These are phyloP conservation scores for Lepidothrix coronata DNA, from an alignment of 2,113 vertebrate genomes.

Conservation along the genomic window DNA sequence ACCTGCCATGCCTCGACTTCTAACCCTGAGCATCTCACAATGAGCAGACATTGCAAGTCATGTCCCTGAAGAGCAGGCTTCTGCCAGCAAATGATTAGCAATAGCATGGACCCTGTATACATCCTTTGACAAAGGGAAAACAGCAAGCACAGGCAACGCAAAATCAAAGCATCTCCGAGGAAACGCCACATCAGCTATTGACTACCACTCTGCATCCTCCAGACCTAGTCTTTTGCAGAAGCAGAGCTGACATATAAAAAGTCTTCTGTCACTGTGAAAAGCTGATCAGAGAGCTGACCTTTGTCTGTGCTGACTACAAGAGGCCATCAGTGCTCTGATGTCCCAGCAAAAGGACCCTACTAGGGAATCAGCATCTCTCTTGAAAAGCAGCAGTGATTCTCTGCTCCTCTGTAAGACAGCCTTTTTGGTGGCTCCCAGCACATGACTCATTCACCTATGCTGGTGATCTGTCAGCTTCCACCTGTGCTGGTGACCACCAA, in stretches of 20 bases:
- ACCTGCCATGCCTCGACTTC: background rate
- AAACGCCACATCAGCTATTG: background rate
- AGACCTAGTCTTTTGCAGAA: background rate
- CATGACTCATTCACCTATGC: accelerated
- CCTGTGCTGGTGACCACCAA: background rate
- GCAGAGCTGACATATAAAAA: background rate
- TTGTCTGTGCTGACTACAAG: background rate
- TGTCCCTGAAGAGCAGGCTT: background rate
- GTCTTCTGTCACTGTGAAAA: background rate
- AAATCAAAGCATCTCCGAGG: background rate
- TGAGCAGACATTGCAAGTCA: background rate
- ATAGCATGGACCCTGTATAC: background rate
- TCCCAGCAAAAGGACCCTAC: background rate
- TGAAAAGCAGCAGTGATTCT: background rate
- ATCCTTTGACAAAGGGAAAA: background rate
- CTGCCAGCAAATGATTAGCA: background rate
- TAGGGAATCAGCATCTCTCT: background rate
- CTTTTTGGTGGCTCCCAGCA: background rate
- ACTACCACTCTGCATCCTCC: background rate
- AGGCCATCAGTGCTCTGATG: background rate
- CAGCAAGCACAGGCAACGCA: background rate
- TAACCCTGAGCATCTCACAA: background rate
- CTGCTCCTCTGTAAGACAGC: background rate
- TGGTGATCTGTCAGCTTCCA: background rate
- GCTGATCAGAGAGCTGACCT: background rate